These are phyloP conservation scores for Glossophaga mutica DNA, from an alignment of 2,797 vertebrate species.

Conservation along the genomic window DNA sequence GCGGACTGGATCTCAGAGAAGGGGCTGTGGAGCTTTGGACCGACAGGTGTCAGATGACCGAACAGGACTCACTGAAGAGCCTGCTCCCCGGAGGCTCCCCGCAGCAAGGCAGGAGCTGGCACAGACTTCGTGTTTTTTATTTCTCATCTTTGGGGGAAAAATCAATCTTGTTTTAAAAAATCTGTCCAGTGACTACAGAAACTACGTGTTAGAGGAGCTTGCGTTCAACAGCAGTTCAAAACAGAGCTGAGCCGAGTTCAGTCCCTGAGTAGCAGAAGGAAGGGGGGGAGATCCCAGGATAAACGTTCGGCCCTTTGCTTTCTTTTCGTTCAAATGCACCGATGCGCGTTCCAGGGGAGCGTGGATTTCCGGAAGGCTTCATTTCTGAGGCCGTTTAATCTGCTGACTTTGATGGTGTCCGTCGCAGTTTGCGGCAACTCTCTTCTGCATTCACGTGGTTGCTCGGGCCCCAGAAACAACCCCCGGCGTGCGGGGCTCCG, in stretches of 20 bases:
- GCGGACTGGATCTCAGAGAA: constrained; percentile 29
- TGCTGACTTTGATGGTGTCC: neutral
- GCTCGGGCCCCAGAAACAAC: neutral
- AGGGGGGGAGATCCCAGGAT: neutral
- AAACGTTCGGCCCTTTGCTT: neutral
- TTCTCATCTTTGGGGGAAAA: neutral
- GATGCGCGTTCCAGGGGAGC: neutral
- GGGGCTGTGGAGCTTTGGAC: neutral
- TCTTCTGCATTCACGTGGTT: neutral
- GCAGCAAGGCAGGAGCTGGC: neutral
- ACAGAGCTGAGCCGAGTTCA: neutral
- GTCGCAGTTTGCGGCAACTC: neutral
- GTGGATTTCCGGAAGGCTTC: neutral
- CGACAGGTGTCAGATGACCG: constrained; percentile 11
- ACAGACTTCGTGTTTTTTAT: neutral
- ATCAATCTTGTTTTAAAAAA: neutral
- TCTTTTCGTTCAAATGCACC: constrained; percentile 25
- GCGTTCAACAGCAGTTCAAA: constrained; percentile 13
- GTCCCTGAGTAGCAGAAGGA: neutral
- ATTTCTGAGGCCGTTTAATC: neutral
- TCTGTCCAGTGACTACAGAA: constrained; percentile 17
- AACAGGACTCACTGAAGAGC: neutral
- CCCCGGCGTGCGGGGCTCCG: neutral
- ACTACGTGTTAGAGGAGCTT: neutral
- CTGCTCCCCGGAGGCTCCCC: neutral